Conservation (phyloP, 2,888 invertebrate species). For the Lasioglossum figueresi region DNA sequence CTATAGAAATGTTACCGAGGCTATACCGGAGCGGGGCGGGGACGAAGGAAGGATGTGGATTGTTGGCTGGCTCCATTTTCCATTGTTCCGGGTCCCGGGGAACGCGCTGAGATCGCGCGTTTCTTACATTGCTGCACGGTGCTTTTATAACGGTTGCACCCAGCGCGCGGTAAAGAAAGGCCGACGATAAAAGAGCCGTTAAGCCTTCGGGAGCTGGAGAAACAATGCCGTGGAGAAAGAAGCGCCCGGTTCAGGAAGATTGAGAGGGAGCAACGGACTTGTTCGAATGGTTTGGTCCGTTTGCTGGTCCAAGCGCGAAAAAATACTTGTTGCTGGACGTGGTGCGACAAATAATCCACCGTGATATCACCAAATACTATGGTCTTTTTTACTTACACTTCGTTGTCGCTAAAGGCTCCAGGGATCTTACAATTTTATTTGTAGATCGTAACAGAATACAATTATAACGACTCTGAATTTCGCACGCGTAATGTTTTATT, state of each 20-base stretch:
- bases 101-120: constrained; percentile 55
- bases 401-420: not conserved
- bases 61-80: constrained; percentile 53
- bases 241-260: constrained; percentile 32
- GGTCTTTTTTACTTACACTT: not conserved
- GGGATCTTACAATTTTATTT: not conserved
- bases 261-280: constrained; percentile 19
- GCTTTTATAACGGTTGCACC: constrained; percentile 73
- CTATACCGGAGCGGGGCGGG: not conserved
- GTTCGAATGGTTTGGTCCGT: constrained; percentile 1
- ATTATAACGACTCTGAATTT: not conserved
- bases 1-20: constrained; percentile 35
- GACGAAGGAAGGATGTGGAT: constrained; percentile 20
- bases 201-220: constrained; percentile 61
- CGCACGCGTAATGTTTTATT: not conserved
- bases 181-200: constrained; percentile 73
- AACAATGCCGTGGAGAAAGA: constrained; percentile 51
- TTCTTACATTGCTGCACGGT: constrained; percentile 53
- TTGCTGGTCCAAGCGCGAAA: constrained; percentile 6
- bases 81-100: constrained; percentile 38
- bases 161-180: constrained; percentile 63
- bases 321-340: constrained; percentile 53
- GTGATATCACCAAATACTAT: not conserved
- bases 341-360: not conserved
- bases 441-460: not conserved